Evolutionary conservation across 1,140 invertebrate genomes (phyloP).

Genomic region (Pseudomyrmex dendroicus): DNA sequence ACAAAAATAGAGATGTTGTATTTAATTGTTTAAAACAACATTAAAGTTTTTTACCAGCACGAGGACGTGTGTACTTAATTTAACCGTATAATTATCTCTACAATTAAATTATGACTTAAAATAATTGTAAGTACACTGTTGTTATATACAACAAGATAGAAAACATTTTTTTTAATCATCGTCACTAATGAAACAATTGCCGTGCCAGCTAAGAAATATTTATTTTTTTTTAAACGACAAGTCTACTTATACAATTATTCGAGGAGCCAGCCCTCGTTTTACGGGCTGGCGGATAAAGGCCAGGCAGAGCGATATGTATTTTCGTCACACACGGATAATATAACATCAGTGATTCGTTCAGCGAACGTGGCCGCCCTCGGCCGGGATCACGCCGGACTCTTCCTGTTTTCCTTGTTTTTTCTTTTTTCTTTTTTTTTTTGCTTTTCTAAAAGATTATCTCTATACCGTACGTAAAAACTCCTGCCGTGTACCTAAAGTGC

Average conservation of each 20-base stretch:
- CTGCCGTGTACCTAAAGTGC: slow-evolving; percentile 68
- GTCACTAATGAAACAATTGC: slow-evolving; percentile 4
- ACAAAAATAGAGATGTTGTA: slow-evolving; percentile 38
- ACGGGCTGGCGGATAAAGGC: neutral
- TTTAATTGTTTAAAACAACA: slow-evolving; percentile 26
- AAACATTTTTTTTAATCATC: neutral
- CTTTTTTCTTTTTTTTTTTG: neutral
- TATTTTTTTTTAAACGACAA: neutral
- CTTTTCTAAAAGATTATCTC: slow-evolving; percentile 24
- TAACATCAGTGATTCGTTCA: neutral
- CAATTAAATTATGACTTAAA: neutral
- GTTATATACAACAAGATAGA: neutral
- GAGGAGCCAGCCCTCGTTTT: slow-evolving; percentile 15
- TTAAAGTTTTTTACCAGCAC: slow-evolving; percentile 15
- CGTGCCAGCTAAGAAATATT: slow-evolving; percentile 1
- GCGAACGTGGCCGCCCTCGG: slow-evolving; percentile 20
- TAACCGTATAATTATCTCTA: neutral
- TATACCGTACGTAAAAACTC: slow-evolving; percentile 25
- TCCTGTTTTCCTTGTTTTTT: neutral
- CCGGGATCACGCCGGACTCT: slow-evolving; percentile 3
- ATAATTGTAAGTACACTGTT: neutral
- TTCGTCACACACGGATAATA: neutral
- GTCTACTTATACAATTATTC: neutral
- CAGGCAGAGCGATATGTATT: slow-evolving; percentile 39
- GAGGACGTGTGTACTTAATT: neutral